Base-by-base conservation (phyloP, 2,888 invertebrate species). In the Thera britannica region DNA sequence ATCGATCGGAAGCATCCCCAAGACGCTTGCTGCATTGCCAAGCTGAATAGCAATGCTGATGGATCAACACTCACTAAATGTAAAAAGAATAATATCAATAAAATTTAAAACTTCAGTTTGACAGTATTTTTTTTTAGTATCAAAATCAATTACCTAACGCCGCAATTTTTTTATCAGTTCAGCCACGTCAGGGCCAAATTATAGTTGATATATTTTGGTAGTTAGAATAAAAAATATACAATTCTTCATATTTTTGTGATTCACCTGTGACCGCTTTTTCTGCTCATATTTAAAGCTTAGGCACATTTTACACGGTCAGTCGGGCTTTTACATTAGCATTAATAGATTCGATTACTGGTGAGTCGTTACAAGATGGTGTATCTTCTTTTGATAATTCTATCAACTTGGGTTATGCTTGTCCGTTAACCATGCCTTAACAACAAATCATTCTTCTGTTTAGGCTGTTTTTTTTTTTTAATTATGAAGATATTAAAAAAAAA, bases 271-370 rank as follows among this genome's bases (percentile, higher is more conserved):
- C 54, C 38, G 23, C 65, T 65, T 48, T 62, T 66, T 65, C 66
- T 69, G 65, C 67, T 59, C 59, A 67, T 62, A 66, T 52, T 68
- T 71, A 67, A 74, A 64, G 63, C 64, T 68, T 63, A 69, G 67
- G 62, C 52, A 23, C 5, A 35, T 54, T 46, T 58, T 41, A 67
- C 62, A 67, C 66, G 52, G 4, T 62, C 52, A 52, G 44, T 46
- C 9, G 9, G 52, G 52, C 52, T 52, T 52, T 9, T 23, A 23
- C 23, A 23, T 34, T 34, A 34, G 2, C 3, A 52, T 34, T 46
- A 46, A 9, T 9, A 8, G 7, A 44, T 2, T 1, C 44, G 9
- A 46, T 9, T 8, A 41, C 9, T 9, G 9, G 9, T 2, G 9
- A 46, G 9, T 46, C 9, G 2, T 46, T 1, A 41, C 41, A 9